phyloP scores from a whole-genome alignment of 2,888 invertebrate species.

The Drosophila neonasuta region DNA sequence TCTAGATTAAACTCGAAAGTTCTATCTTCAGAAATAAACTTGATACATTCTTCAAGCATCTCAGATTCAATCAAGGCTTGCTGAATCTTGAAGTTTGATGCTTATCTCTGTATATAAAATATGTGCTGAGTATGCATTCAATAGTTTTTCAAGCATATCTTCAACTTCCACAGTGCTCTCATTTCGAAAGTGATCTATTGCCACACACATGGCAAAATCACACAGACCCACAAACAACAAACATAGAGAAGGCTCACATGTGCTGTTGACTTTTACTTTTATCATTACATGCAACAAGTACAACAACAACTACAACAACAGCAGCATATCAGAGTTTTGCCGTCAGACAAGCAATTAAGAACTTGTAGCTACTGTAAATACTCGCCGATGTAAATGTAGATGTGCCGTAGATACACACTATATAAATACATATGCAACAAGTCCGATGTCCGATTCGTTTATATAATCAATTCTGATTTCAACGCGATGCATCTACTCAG shows the following conservation, averaged over 20 bases:
- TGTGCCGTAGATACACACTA: conserved; percentile 16
- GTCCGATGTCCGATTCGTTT: conserved; percentile 9
- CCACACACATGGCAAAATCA: conserved; percentile 22
- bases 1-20: not conserved
- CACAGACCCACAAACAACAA: conserved; percentile 18
- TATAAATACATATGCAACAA: not conserved
- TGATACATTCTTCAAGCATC: not conserved
- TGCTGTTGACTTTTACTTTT: conserved; percentile 49
- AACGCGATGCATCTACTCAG: not conserved
- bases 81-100: conserved; percentile 16
- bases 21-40: not conserved
- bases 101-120: conserved; percentile 41
- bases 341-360: conserved; percentile 54
- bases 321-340: conserved; percentile 44
- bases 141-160: conserved; percentile 47
- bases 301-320: conserved; percentile 40
- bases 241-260: conserved; percentile 7
- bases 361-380: conserved; percentile 56
- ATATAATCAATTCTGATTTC: conserved; percentile 26
- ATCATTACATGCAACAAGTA: conserved; percentile 52
- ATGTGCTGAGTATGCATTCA: conserved; percentile 52
- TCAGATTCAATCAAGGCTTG: conserved; percentile 9
- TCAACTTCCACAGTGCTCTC: conserved; percentile 27
- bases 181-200: conserved; percentile 53
- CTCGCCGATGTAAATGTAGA: conserved; percentile 21